These are phyloP conservation scores for Samia ricini DNA, from an alignment of 1,140 invertebrate genomes.

Conservation along the genomic window DNA sequence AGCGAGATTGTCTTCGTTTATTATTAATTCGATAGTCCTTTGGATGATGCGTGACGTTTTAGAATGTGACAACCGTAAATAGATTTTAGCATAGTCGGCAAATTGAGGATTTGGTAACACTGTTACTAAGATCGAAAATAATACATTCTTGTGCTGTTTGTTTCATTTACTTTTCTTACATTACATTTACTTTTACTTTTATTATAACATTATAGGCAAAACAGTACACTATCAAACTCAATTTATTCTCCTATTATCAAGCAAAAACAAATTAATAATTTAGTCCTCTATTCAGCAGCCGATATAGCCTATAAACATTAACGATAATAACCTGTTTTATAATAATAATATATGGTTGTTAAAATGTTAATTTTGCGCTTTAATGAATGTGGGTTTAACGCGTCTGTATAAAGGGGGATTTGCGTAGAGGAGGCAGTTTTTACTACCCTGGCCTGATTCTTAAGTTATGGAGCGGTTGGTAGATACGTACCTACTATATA, in stretches of 20 bases:
- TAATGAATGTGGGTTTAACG: constrained; percentile 67
- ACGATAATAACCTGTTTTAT: constrained; percentile 50
- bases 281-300: constrained; percentile 22
- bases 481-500: neutral
- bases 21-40: too few species aligned
- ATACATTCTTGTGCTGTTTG: too few species aligned
- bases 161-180: too few species aligned
- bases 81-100: too few species aligned
- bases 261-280: constrained; percentile 35
- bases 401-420: constrained; percentile 62
- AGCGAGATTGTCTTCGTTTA: too few species aligned
- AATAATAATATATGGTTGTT: constrained; percentile 67
- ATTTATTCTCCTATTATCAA: neutral
- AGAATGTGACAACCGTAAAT: too few species aligned
- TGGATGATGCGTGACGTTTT: too few species aligned
- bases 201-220: neutral
- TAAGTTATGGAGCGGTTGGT: constrained; percentile 25
- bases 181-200: too few species aligned
- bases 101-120: too few species aligned
- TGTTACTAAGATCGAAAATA: too few species aligned
- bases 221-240: neutral
- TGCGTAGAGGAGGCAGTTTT: constrained; percentile 55
- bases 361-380: constrained; percentile 70
- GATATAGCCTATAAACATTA: constrained; percentile 37
- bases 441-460: constrained; percentile 55